Evolutionary conservation across 1,140 invertebrate genomes (phyloP), one percentile per base, ranked within the genome.

Genomic region (Wasmannia auropunctata): DNA sequence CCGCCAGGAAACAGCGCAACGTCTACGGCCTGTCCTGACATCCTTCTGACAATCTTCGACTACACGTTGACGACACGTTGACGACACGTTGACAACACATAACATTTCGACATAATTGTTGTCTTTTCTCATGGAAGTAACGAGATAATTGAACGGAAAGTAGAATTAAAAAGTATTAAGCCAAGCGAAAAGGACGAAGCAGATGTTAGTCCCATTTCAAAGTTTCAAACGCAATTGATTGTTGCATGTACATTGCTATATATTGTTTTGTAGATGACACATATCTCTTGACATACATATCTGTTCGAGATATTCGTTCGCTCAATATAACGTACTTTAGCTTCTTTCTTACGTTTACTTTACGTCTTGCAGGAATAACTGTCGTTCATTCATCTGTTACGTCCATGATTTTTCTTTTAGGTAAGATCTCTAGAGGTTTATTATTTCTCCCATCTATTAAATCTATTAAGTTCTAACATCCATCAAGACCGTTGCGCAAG

Each of bases 381-480:
- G 19, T 22, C 51, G 6, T 56, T 8, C 51, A 25, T 22, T 74
- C 70, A 74, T 74, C n/a, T 34, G 69, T 54, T 72, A 72, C 31
- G 4, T n/a, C 25, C 28, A 72, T 6, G 28, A 31, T 58, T 76
- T 51, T 28, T 84, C 46, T 85, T 85, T 74, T 37, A 76, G 22
- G 10, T 88, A 88, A 89, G 62, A 80, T 86, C 67, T 65, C 91
- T 92, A 91, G 60, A 90, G 40, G 43, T 62, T 60, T 88, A 80
- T 88, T 90, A 85, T 1, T 81, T 74, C n/a, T n/a, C 8, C 54
- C 80, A 85, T 16, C 51, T 81, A 87, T 79, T 84, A 81, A 75
- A 56, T 85, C n/a, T n/a, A 70, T 89, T 86, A 91, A 86, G 51
- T 67, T 74, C 49, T 77, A 88, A 83, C 56, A 58, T 58, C 40